Conservation (phyloP, 2,113 vertebrate genomes). For the Callipepla squamata region DNA sequence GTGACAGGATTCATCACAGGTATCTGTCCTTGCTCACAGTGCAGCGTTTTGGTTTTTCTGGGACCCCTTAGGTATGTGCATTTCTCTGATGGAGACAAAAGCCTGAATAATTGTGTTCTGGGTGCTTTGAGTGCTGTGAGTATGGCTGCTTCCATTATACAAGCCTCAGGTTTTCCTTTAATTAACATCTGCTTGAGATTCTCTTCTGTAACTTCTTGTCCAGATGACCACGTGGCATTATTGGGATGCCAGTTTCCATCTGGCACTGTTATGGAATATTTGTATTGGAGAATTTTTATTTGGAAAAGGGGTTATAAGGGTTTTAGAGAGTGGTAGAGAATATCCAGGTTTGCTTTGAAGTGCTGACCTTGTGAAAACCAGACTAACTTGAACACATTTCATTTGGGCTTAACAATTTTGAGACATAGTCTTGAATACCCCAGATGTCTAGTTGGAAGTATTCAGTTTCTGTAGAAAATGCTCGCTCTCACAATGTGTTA, state of each 20-base stretch:
- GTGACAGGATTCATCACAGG: rapidly evolving
- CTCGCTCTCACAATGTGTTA: not conserved
- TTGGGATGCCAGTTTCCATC: not conserved
- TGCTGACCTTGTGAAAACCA: not conserved
- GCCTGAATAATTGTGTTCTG: too few species aligned
- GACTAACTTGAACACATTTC: not conserved
- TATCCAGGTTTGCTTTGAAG: not conserved
- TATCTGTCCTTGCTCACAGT: not conserved
- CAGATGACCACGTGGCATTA: rapidly evolving
- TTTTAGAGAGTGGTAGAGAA: not conserved
- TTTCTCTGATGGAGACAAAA: too few species aligned
- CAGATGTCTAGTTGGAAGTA: not conserved
- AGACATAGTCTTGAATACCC: rapidly evolving
- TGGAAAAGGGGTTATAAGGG: too few species aligned
- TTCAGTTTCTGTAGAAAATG: rapidly evolving
- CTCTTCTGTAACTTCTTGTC: not conserved
- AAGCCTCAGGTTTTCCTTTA: not conserved
- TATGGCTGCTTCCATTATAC: not conserved
- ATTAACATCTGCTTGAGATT: not conserved
- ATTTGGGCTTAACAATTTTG: not conserved
- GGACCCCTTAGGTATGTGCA: not conserved
- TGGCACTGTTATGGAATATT: too few species aligned
- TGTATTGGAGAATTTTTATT: not conserved
- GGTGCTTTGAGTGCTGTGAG: not conserved
- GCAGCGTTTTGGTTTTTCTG: not conserved